Conservation (phyloP, 1,140 invertebrate genomes). For the Papilio polyxenes region DNA sequence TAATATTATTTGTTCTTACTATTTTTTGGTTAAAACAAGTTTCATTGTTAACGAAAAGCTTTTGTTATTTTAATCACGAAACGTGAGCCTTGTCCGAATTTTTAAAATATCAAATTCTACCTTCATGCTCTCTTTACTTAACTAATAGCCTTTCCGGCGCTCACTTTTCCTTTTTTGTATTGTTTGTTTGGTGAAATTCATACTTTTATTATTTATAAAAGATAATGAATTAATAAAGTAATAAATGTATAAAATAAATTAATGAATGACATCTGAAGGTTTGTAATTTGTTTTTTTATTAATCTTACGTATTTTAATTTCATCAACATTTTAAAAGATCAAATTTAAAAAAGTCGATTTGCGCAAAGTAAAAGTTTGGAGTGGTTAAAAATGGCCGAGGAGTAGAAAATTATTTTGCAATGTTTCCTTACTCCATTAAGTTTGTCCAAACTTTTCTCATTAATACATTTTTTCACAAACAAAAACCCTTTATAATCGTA, state of each 20-base stretch:
- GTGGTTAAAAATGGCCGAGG: neutral
- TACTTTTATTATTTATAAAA: neutral
- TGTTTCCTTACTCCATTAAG: slow-evolving; percentile 25
- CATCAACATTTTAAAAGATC: neutral
- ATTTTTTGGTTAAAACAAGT: slow-evolving; percentile 1
- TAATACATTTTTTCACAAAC: slow-evolving; percentile 28
- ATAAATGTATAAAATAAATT: too few species aligned
- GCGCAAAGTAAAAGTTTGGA: neutral
- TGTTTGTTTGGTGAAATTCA: neutral
- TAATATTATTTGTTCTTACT: slow-evolving; percentile 3
- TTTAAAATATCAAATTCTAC: neutral
- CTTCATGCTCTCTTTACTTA: neutral
- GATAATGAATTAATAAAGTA: neutral
- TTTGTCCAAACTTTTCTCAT: slow-evolving; percentile 23
- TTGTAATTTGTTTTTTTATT: neutral
- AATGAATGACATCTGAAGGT: too few species aligned
- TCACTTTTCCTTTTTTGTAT: neutral
- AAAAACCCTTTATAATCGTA: neutral
- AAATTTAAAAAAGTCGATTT: neutral
- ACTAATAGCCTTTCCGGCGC: neutral
- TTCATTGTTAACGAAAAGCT: slow-evolving; percentile 2
- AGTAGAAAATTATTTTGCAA: slow-evolving; percentile 28
- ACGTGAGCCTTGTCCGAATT: slow-evolving; percentile 10
- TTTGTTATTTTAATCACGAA: slow-evolving; percentile 26
- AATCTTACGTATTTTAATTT: neutral